These are phyloP conservation scores for Tinamus guttatus DNA, from an alignment of 2,113 vertebrate species.

Conservation along the genomic window DNA sequence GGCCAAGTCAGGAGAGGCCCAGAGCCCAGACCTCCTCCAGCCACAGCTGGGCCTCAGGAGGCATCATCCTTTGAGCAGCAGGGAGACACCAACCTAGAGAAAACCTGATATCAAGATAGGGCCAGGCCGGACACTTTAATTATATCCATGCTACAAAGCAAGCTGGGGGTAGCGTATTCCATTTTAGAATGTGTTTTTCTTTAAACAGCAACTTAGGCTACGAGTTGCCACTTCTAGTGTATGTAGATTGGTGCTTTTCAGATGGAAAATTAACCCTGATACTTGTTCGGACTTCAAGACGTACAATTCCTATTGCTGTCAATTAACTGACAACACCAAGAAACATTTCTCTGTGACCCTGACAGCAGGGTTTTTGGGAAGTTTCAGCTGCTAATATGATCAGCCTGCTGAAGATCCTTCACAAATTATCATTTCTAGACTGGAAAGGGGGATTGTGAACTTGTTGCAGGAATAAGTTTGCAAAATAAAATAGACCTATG, in stretches of 20 bases:
- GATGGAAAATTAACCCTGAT: constrained; percentile 64
- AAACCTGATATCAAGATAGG: neutral
- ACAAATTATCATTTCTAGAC: neutral
- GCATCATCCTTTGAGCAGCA: neutral
- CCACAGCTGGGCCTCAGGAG: neutral
- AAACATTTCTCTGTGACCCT: constrained; percentile 7
- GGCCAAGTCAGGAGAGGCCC: accelerated
- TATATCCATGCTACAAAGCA: neutral
- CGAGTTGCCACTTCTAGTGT: constrained; percentile 11
- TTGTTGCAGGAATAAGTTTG: neutral
- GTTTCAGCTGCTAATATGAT: neutral
- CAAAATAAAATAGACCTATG: neutral
- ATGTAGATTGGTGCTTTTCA: constrained; percentile 2
- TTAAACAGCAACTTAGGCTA: constrained; percentile 13
- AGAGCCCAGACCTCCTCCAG: neutral
- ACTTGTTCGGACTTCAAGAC: constrained; percentile 29
- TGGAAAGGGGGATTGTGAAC: neutral
- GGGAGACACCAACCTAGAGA: neutral
- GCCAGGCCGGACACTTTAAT: neutral
- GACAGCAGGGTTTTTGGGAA: constrained; percentile 2
- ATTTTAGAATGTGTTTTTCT: constrained; percentile 25
- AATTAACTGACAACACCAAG: constrained; percentile 7
- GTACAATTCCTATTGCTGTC: constrained; percentile 43
- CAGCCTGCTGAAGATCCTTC: neutral
- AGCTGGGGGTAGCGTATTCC: neutral